Conservation (phyloP, 1,140 invertebrate species). For the Papilio glaucus region DNA sequence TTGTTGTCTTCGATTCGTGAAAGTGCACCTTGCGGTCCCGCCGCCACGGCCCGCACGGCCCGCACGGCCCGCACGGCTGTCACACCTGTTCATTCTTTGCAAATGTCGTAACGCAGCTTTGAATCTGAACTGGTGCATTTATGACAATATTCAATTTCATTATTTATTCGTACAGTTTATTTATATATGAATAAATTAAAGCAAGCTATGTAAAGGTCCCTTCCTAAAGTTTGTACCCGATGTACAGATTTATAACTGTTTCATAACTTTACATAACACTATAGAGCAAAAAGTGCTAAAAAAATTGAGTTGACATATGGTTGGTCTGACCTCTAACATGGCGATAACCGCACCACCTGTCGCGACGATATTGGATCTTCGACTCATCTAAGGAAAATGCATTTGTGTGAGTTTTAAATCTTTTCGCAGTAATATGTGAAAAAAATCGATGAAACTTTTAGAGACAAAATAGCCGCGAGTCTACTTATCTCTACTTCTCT, state of each 20-base stretch:
- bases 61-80: slow-evolving; percentile 43
- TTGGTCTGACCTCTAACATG: background rate
- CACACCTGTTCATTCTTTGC: slow-evolving; percentile 72
- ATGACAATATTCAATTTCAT: background rate
- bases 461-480: no score
- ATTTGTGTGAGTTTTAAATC: background rate
- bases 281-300: background rate
- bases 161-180: background rate
- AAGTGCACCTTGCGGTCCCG: slow-evolving; percentile 68
- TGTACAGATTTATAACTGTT: background rate
- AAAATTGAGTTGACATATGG: background rate
- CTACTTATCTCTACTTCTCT: no score
- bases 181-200: background rate
- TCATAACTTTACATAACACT: background rate
- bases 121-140: slow-evolving; percentile 27
- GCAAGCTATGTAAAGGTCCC: background rate
- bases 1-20: slow-evolving; percentile 59
- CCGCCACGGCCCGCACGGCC: slow-evolving; percentile 19
- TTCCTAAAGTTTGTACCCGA: no score
- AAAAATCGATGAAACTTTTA: background rate
- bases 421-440: background rate
- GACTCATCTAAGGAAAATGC: background rate
- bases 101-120: slow-evolving; percentile 71
- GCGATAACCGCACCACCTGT: background rate
- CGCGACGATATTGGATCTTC: background rate